Percentiles rank a stretch among this genome's conserved stretches.
These are phyloP conservation scores for Artibeus lituratus DNA, from an alignment of 2,797 vertebrate species.

Conservation along the genomic window DNA sequence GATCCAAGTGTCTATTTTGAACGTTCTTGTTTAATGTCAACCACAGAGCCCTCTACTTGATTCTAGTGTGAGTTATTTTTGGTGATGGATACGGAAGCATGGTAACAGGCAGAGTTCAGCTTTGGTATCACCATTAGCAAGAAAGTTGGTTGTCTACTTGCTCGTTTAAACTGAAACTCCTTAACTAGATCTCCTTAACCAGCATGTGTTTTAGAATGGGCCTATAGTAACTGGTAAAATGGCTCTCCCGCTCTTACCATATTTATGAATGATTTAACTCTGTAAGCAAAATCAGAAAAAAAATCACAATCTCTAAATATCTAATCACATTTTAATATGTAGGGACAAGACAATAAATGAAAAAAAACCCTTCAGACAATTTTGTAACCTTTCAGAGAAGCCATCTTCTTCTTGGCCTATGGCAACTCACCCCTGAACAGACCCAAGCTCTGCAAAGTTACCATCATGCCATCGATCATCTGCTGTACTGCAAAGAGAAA, in stretches of 20 bases:
- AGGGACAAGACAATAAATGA: not conserved
- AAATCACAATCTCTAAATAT: not conserved
- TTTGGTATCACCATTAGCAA: not conserved
- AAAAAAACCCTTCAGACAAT: not conserved
- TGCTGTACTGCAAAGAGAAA: not conserved
- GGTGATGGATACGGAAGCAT: not conserved
- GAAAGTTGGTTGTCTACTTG: not conserved
- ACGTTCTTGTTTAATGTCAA: not conserved
- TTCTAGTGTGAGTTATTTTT: not conserved
- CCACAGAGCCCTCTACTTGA: not conserved
- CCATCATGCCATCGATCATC: not conserved
- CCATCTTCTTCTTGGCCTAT: not conserved
- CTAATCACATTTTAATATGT: not conserved
- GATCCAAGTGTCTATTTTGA: not conserved
- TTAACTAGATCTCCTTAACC: not conserved
- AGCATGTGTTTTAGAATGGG: not conserved
- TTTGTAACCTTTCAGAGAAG: not conserved
- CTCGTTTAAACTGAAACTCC: not conserved
- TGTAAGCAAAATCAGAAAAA: constrained; percentile 2
- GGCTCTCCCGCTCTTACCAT: not conserved
- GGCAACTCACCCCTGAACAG: not conserved
- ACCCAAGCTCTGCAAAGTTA: not conserved
- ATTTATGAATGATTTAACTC: not conserved
- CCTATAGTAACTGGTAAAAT: not conserved
- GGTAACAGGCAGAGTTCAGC: not conserved